Percentiles rank a stretch among this genome's conserved stretches.
phyloP scores from a whole-genome alignment of 2,888 invertebrate species.

The Dexiosoma caninum region DNA sequence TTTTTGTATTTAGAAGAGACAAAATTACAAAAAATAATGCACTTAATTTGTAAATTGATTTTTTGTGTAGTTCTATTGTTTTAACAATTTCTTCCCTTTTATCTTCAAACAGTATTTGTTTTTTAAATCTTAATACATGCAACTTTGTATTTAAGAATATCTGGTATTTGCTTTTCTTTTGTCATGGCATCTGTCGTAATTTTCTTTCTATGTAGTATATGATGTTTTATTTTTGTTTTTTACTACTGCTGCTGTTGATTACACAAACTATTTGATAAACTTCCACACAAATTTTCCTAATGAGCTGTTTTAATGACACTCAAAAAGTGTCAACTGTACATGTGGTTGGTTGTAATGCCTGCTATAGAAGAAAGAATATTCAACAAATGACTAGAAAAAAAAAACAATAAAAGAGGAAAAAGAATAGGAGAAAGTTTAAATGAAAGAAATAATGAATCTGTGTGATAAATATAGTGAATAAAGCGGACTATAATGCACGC shows the following conservation, averaged over 20 bases:
- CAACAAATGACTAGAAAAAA: conserved; percentile 2
- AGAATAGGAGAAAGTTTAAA: background rate
- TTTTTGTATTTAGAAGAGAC: background rate
- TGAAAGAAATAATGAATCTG: background rate
- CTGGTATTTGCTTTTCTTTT: background rate
- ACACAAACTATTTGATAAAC: conserved; percentile 60
- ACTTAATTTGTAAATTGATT: conserved; percentile 23
- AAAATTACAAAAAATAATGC: background rate
- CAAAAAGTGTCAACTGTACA: conserved; percentile 57
- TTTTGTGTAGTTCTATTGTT: background rate
- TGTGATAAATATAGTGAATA: background rate
- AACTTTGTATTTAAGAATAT: conserved; percentile 30
- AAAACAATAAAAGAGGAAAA: conserved; percentile 3
- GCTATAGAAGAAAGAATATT: conserved; percentile 22
- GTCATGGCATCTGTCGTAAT: background rate
- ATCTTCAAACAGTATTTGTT: background rate
- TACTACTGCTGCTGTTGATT: conserved; percentile 33
- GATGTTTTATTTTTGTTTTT: conserved; percentile 29
- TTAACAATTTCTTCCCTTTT: background rate
- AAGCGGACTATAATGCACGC: background rate
- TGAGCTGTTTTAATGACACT: conserved; percentile 63
- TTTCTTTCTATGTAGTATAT: no score
- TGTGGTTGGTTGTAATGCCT: conserved; percentile 55
- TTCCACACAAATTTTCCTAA: conserved; percentile 63
- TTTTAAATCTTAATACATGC: conserved; percentile 13